Percentiles rank a stretch among this genome's conserved stretches.
Conservation (phyloP, 2,113 vertebrate species). For the Deroptyus accipitrinus region DNA sequence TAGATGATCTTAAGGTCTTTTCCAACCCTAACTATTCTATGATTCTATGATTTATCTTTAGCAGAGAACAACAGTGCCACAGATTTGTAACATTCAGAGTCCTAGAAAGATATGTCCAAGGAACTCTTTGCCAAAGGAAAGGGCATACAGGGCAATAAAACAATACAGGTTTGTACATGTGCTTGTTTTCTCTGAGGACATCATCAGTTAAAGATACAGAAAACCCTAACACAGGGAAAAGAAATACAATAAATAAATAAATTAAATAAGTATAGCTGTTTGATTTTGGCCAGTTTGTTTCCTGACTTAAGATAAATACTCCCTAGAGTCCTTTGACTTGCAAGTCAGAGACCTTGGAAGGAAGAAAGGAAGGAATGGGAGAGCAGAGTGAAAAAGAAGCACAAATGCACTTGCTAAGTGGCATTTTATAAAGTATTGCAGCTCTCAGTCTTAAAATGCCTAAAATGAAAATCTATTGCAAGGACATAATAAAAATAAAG, state of each 20-base stretch:
- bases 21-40: too few species aligned
- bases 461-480: constrained; percentile 28
- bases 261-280: neutral
- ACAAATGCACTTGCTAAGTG: neutral
- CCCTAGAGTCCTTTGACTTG: neutral
- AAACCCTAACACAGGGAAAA: neutral
- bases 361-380: neutral
- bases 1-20: too few species aligned
- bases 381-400: neutral
- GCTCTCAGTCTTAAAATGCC: constrained; percentile 1
- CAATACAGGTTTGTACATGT: neutral
- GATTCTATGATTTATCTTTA: neutral
- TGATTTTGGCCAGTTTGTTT: neutral
- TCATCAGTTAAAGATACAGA: neutral
- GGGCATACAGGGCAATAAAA: neutral
- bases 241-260: neutral
- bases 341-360: neutral
- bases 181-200: neutral
- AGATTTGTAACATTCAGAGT: neutral
- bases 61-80: neutral
- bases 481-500: constrained; percentile 17
- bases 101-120: neutral
- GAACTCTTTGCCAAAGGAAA: neutral
- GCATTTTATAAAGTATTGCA: neutral
- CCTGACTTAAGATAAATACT: neutral